Percentiles rank a stretch among this genome's conserved stretches.
These are phyloP conservation scores for Brachymystax lenok DNA, from an alignment of 2,797 vertebrate genomes.

Conservation along the genomic window DNA sequence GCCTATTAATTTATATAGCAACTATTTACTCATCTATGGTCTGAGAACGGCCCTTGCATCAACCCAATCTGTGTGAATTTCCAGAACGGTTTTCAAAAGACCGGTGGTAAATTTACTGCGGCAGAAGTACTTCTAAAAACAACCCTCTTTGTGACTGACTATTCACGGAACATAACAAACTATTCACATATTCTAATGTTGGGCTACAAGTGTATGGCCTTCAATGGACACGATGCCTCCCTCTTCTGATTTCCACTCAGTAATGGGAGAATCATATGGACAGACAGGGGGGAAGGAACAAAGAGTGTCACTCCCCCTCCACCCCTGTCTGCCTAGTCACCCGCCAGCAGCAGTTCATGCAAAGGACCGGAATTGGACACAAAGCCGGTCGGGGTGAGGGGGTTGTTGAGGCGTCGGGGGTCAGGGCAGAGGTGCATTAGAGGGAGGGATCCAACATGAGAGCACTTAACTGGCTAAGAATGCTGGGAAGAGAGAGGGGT, in stretches of 20 bases:
- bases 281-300: conserved; percentile 21
- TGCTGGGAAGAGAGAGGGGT: conserved; percentile 53
- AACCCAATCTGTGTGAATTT: too few species aligned
- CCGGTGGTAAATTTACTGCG: neutral
- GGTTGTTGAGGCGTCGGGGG: conserved; percentile 38
- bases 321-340: conserved; percentile 14
- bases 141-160: neutral
- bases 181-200: conserved; percentile 21
- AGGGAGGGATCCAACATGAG: conserved; percentile 60
- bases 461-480: conserved; percentile 75
- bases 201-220: neutral
- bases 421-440: conserved; percentile 70
- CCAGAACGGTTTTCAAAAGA: too few species aligned
- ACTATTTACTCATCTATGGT: too few species aligned
- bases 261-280: conserved; percentile 47
- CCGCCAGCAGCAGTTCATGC: conserved; percentile 57
- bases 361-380: conserved; percentile 48
- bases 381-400: conserved; percentile 33
- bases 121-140: neutral
- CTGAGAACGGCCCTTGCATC: too few species aligned
- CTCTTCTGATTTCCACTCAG: conserved; percentile 38
- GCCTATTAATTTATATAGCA: too few species aligned
- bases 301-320: conserved; percentile 10
- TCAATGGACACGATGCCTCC: conserved; percentile 39
- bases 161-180: neutral